phyloP scores from a whole-genome alignment of 2,113 vertebrate genomes.

The Cromileptes altivelis region DNA sequence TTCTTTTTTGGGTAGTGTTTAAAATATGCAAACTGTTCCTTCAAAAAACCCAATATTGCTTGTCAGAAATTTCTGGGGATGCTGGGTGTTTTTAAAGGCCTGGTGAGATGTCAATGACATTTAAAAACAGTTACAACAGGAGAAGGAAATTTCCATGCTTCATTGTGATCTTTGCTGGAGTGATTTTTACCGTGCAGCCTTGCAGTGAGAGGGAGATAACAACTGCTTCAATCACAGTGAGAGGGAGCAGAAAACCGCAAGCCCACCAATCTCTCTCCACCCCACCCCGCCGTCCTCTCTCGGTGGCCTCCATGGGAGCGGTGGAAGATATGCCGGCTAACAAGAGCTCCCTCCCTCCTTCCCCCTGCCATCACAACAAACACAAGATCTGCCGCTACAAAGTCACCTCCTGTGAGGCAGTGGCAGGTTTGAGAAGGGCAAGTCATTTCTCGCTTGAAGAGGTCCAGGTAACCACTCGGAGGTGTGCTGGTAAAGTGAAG shows the following conservation, averaged over 20 bases:
- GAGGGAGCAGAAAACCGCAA: constrained; percentile 35
- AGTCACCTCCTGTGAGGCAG: constrained; percentile 49
- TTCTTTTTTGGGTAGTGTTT: background rate
- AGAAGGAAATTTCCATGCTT: constrained; percentile 19
- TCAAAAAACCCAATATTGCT: background rate
- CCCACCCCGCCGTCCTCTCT: constrained; percentile 30
- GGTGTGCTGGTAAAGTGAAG: constrained; percentile 11
- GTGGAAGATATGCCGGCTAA: constrained; percentile 18
- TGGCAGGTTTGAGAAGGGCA: constrained; percentile 51
- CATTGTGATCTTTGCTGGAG: constrained; percentile 29
- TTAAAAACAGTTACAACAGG: constrained; percentile 28
- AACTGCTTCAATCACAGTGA: constrained; percentile 36
- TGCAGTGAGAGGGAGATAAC: constrained; percentile 41
- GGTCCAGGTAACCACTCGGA: constrained; percentile 34
- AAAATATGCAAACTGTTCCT: background rate
- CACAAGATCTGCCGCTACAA: constrained; percentile 31
- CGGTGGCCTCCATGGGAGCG: constrained; percentile 20
- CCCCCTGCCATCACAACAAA: constrained; percentile 21
- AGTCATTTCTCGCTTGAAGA: constrained; percentile 49
- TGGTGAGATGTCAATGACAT: constrained; percentile 9
- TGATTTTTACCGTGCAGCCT: constrained; percentile 33
- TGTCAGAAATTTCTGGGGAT: background rate
- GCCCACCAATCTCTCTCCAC: constrained; percentile 9
- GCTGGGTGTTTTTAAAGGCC: constrained; percentile 5
- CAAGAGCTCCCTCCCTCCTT: background rate